Evolutionary conservation across 2,888 invertebrate species (phyloP).

Genomic region (Mantis religiosa): DNA sequence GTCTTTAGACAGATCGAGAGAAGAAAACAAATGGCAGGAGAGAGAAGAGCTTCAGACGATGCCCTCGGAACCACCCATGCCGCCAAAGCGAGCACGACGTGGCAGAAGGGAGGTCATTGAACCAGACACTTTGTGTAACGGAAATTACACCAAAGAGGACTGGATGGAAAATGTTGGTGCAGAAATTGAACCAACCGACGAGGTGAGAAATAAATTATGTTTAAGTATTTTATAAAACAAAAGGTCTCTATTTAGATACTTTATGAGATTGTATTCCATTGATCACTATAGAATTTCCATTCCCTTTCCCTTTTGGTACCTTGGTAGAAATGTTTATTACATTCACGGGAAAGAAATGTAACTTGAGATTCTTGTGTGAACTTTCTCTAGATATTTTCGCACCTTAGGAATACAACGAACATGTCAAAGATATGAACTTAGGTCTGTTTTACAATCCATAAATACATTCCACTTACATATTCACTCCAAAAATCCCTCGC

Average conservation of each 20-base stretch:
- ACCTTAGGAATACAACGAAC: too few species aligned
- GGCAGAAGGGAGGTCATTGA: slow-evolving; percentile 34
- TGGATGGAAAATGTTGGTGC: slow-evolving; percentile 27
- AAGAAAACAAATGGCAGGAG: slow-evolving; percentile 6
- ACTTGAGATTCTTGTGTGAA: too few species aligned
- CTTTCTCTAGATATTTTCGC: too few species aligned
- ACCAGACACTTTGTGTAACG: slow-evolving; percentile 23
- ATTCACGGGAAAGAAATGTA: too few species aligned
- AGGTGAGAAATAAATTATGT: slow-evolving; percentile 10
- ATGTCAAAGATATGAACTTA: too few species aligned
- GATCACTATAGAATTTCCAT: too few species aligned
- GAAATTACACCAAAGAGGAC: slow-evolving; percentile 27
- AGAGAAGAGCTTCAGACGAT: slow-evolving; percentile 38
- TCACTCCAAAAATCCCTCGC: too few species aligned
- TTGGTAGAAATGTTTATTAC: too few species aligned
- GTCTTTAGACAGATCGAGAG: not conserved
- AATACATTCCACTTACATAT: too few species aligned
- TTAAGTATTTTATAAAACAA: not conserved
- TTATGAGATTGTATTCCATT: too few species aligned
- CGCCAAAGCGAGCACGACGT: slow-evolving; percentile 40
- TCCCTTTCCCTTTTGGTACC: too few species aligned
- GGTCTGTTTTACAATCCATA: too few species aligned
- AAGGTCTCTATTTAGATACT: not conserved
- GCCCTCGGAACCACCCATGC: slow-evolving; percentile 41
- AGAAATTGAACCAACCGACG: slow-evolving; percentile 20